Evolutionary conservation across 2,113 vertebrate genomes (phyloP).

Genomic region (Megaceryle maxima): DNA sequence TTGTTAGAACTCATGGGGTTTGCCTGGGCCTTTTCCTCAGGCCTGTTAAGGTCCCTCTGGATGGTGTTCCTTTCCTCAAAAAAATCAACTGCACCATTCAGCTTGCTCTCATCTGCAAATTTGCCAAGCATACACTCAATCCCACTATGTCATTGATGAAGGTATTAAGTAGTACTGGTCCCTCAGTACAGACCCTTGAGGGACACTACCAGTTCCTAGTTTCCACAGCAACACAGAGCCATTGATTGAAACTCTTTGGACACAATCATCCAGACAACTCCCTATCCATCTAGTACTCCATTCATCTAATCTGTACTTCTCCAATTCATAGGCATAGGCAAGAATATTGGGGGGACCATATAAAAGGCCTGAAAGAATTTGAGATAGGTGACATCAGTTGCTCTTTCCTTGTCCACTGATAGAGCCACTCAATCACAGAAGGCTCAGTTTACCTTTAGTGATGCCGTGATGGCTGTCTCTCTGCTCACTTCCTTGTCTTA

Average conservation of each 20-base stretch:
- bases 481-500: background rate
- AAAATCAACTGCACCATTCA: background rate
- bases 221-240: too few relatives aligned
- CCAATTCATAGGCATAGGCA: background rate
- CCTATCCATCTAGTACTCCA: background rate
- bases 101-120: background rate
- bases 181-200: background rate
- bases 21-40: accelerated
- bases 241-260: background rate
- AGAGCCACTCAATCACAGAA: background rate
- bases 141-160: background rate
- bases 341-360: background rate
- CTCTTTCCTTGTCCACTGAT: background rate
- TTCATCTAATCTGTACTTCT: background rate
- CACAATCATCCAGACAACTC: background rate
- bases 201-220: background rate
- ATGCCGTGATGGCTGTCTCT: background rate
- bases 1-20: background rate
- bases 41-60: background rate
- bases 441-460: background rate
- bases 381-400: background rate
- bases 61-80: background rate
- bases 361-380: background rate
- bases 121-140: background rate
- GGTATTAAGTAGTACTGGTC: background rate